Percentiles rank a stretch among this genome's conserved stretches.
phyloP scores from a whole-genome alignment of 1,140 invertebrate species.

The Stegodyphus mimosarum region DNA sequence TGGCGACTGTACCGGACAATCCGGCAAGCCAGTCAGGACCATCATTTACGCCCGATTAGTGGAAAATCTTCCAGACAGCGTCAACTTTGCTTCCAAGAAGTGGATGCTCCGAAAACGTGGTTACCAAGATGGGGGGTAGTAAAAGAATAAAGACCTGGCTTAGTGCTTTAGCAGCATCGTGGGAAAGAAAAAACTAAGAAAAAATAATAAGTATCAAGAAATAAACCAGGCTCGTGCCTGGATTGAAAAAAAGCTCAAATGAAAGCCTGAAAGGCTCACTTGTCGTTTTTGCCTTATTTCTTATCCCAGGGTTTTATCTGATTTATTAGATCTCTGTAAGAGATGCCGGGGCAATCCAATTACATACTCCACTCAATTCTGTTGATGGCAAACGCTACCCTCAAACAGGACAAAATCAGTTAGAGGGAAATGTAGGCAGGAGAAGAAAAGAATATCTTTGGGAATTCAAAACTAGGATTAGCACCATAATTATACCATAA shows the following conservation, averaged over 20 bases:
- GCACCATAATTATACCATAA: not conserved
- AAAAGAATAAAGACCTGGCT: constrained; percentile 18
- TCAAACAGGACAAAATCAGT: constrained; percentile 32
- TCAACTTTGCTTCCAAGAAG: constrained; percentile 31
- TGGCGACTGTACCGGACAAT: not conserved
- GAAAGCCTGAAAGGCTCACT: constrained; percentile 42
- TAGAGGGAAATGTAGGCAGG: not conserved
- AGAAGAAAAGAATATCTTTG: not conserved
- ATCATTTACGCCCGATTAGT: constrained; percentile 54
- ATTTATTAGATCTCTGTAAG: constrained; percentile 57
- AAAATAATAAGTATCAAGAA: constrained; percentile 8
- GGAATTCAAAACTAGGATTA: not conserved
- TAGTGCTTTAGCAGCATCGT: not conserved
- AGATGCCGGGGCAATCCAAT: constrained; percentile 52
- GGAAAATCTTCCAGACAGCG: constrained; percentile 44
- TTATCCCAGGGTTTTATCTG: constrained; percentile 50
- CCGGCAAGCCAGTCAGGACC: not conserved
- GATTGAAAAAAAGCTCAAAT: constrained; percentile 20
- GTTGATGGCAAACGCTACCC: constrained; percentile 30
- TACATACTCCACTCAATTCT: constrained; percentile 44
- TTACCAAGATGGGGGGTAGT: constrained; percentile 10
- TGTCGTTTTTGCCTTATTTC: constrained; percentile 39
- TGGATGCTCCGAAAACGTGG: constrained; percentile 27
- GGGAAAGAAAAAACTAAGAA: not conserved
- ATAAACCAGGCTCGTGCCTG: constrained; percentile 27